A percentile compares a stretch with the other conserved stretches of the same genome.
phyloP scores from a whole-genome alignment of 2,888 invertebrate genomes.

The Euclidia mi region DNA sequence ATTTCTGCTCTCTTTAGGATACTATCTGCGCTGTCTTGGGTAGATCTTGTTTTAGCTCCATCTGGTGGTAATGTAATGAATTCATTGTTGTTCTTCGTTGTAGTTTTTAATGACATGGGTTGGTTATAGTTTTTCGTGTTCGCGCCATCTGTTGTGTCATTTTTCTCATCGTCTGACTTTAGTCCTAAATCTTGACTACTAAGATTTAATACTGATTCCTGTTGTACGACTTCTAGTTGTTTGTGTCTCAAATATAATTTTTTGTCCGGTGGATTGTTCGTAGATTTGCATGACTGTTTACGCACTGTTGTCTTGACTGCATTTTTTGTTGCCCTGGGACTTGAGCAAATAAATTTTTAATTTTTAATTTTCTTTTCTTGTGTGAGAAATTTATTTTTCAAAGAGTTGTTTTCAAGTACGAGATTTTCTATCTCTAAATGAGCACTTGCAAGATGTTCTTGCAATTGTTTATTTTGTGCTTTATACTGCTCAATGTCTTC shows the following conservation, averaged over 20 bases:
- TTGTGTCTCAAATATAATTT: neutral
- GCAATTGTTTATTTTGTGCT: neutral
- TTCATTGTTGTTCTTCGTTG: neutral
- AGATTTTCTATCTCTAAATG: slow-evolving; percentile 5
- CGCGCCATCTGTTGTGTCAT: neutral
- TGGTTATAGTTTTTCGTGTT: neutral
- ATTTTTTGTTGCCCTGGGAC: neutral
- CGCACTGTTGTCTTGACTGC: no score
- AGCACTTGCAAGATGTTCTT: neutral
- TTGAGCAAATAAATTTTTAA: neutral
- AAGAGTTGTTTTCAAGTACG: neutral
- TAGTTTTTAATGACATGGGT: neutral
- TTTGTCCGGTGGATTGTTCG: no score
- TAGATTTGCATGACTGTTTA: neutral
- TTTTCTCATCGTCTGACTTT: neutral
- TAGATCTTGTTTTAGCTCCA: neutral
- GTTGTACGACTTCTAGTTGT: neutral
- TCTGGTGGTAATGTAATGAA: neutral
- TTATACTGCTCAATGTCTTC: neutral
- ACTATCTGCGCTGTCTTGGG: neutral
- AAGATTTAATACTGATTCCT: neutral
- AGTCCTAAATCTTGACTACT: neutral
- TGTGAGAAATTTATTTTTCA: neutral
- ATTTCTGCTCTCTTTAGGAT: neutral
- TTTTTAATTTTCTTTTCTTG: neutral